Percentiles rank a stretch among this genome's conserved stretches.
phyloP scores from a whole-genome alignment of 2,888 invertebrate genomes.

The Nomada ruficornis region DNA sequence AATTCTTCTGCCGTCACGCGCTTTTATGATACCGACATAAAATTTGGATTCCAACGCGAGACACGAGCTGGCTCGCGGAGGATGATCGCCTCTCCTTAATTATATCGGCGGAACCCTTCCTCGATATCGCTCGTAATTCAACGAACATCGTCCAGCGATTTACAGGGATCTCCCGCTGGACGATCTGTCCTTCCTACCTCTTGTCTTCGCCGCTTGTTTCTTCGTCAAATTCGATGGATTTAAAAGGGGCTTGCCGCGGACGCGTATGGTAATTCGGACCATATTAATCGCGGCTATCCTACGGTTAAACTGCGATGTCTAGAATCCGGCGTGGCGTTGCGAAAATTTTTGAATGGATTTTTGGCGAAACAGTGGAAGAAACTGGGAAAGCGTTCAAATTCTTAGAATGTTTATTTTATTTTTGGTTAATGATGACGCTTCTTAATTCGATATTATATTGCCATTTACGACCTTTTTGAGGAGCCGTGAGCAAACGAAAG shows the following conservation, averaged over 20 bases:
- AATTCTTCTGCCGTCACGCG: conserved; percentile 83
- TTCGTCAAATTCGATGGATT: conserved; percentile 59
- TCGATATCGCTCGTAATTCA: conserved; percentile 82
- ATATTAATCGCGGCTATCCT: conserved; percentile 22
- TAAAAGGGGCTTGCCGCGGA: neutral
- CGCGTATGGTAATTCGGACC: neutral
- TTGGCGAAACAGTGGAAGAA: too few species aligned
- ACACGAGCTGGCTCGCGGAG: conserved; percentile 70
- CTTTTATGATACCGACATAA: conserved; percentile 83
- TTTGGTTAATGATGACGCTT: too few species aligned
- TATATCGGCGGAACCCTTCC: conserved; percentile 77
- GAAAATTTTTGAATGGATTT: neutral
- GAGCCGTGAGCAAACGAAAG: too few species aligned
- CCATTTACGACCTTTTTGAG: too few species aligned
- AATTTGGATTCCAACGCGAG: conserved; percentile 81
- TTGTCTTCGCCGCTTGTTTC: conserved; percentile 36
- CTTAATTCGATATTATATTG: too few species aligned
- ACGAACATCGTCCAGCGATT: conserved; percentile 69
- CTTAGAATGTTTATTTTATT: too few species aligned
- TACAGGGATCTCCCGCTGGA: conserved; percentile 64
- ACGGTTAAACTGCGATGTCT: neutral
- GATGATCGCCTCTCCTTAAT: conserved; percentile 79
- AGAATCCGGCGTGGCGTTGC: neutral
- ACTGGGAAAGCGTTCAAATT: too few species aligned
- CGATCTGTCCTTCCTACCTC: conserved; percentile 52